Conservation (phyloP, 2,113 vertebrate species). For the Orientallactaga bullata region DNA sequence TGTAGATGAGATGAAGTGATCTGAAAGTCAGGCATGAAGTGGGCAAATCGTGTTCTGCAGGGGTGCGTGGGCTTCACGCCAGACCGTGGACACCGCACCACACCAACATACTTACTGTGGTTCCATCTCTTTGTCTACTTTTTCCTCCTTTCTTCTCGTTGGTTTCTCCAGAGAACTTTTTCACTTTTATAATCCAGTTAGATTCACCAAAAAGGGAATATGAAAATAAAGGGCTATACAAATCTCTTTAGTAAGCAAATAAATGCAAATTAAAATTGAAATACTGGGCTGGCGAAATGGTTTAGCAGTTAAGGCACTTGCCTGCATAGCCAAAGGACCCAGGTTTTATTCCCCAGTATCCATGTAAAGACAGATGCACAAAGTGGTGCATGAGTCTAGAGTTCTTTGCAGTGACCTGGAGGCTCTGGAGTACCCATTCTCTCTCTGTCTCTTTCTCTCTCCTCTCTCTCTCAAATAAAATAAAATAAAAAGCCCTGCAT, state of each 20-base stretch:
- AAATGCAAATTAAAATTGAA: conserved; percentile 44
- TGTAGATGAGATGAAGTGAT: neutral
- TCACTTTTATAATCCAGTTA: conserved; percentile 37
- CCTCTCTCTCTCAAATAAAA: too few relatives aligned
- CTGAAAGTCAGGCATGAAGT: neutral
- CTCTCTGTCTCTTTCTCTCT: too few relatives aligned
- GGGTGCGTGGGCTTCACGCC: neutral
- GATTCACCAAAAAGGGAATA: neutral
- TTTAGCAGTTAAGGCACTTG: too few relatives aligned
- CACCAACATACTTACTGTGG: neutral
- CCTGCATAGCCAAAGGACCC: too few relatives aligned
- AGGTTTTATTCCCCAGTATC: too few relatives aligned
- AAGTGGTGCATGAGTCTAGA: too few relatives aligned
- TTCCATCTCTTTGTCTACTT: neutral
- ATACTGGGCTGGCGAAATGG: neutral
- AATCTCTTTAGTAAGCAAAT: conserved; percentile 6
- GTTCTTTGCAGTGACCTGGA: too few relatives aligned
- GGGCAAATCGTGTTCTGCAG: neutral
- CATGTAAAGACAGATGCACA: too few relatives aligned
- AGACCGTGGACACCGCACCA: neutral
- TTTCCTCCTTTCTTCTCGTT: neutral
- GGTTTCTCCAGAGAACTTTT: neutral
- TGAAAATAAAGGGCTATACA: neutral
- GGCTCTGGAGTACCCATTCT: too few relatives aligned
- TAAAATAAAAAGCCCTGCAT: too few relatives aligned